Evolutionary conservation across 2,797 vertebrate species (phyloP), one percentile per base, ranked within the genome.

Genomic region (Pteronotus mesoamericanus): DNA sequence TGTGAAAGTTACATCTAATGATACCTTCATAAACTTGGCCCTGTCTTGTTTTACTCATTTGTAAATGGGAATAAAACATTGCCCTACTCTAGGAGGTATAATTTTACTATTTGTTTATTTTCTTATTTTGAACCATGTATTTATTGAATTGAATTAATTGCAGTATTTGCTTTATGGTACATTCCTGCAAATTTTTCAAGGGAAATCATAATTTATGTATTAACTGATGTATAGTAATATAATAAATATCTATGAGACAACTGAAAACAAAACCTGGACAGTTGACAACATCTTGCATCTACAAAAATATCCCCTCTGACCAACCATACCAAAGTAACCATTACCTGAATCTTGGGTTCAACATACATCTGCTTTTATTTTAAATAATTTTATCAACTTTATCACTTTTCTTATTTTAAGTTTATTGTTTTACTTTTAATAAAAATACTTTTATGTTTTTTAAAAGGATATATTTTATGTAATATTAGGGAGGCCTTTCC

Each of bases 231-330:
- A 32, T 61, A 64, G 61, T n/a, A 86, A 68, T 48, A 32, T 2
- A 86, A 55, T 89, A 91, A 55, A 32, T 2, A 42, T 34, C 19
- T 4, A 59, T 22, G 24, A 46, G 46, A 59, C 3, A 53, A 44
- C 10, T 53, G 5, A 80, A 92, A 11, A 69, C 19, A 86, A 61
- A 75, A 75, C 9, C 8, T 16, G 24, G 15, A 66, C 22, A 26
- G 7, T 1, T 69, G 24, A 66, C 10, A 71, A 74, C 19, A 79
- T 55, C 9, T 89, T 59, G 66, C 1, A 44, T n/a, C 22, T 64
- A 64, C 0, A 0, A 39, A 51, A 66, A 51, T 51, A 57, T 14
- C 10, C 3, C 0, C 0, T n/a, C 12, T 57, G 55, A 34, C 7
- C 22, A 68, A 26, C 2, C 22, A 22, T 55, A 66, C 3, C 12